Evolutionary conservation across 1,140 invertebrate species (phyloP), one percentile per base, ranked within the genome.

Genomic region (Marisa cornuarietis): DNA sequence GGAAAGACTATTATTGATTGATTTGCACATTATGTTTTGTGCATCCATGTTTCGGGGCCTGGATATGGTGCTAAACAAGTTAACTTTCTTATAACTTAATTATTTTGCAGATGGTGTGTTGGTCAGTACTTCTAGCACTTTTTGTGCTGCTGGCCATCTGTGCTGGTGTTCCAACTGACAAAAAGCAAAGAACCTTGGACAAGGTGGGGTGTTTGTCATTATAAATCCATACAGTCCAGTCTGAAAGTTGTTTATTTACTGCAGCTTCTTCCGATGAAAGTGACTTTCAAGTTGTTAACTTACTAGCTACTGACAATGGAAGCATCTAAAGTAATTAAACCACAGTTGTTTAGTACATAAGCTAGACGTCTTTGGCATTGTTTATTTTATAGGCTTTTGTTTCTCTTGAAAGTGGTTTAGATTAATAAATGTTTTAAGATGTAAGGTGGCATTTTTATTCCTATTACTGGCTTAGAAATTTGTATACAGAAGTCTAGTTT

Each of bases 131-230:
- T 14, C 42, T 77, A 63, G 20, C 66, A 51, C 31, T 77, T 14
- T 13, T 22, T 5, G 18, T 77, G 18, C n/a, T 77, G 49, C 63
- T 69, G 18, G 51, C n/a, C 63, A 54, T 24, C 76, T 51, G 63
- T 0, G 0, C 31, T 24, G 76, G 63, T 68, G 76, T 77, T 14
- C 76, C 76, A 52, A 77, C 76, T 68, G 76, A 77, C 26, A 77
- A 77, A 77, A 77, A 77, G 51, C 63, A 77, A 16, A 31, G 76
- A 13, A 54, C 49, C 24, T 0, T 77, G 2, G 76, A 77, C 65
- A 77, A 77, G 65, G 76, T 77, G 74, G 51, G n/a, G 18, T 20
- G 62, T 75, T 13, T 24, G 14, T 52, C 22, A n/a, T 49, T 63
- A 63, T n/a, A 7, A 63, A 63, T n/a, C 62, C 62, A 18, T 20